Evolutionary conservation across 2,888 invertebrate species (phyloP).

Genomic region (Brachypalpus laphriformis): DNA sequence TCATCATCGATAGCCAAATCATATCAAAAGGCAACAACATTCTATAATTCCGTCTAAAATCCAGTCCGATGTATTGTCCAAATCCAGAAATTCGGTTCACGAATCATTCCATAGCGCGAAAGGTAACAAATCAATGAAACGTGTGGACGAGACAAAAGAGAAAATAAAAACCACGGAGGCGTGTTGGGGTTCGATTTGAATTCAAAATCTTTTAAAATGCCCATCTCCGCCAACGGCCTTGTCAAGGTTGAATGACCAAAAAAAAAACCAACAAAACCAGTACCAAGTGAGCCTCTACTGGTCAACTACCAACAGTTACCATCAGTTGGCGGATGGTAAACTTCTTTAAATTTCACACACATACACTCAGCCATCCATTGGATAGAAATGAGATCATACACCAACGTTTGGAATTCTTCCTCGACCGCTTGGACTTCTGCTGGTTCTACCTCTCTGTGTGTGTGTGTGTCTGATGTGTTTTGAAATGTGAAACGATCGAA

Average conservation of each 20-base stretch:
- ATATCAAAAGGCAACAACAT: neutral
- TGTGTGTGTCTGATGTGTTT: slow-evolving; percentile 6
- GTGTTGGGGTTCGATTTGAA: slow-evolving; percentile 42
- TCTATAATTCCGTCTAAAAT: neutral
- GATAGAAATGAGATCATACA: slow-evolving; percentile 33
- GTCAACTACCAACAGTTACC: neutral
- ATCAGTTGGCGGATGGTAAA: neutral
- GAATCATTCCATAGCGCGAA: slow-evolving; percentile 21
- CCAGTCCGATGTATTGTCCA: slow-evolving; percentile 12
- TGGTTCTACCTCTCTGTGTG: neutral
- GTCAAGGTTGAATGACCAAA: slow-evolving; percentile 81
- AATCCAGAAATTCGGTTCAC: neutral
- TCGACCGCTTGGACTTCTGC: neutral
- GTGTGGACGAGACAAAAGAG: neutral
- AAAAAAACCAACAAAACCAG: slow-evolving; percentile 11
- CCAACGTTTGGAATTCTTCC: slow-evolving; percentile 1
- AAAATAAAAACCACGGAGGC: slow-evolving; percentile 35
- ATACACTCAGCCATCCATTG: neutral
- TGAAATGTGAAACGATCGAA: too few relatives aligned
- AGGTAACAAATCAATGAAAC: slow-evolving; percentile 29
- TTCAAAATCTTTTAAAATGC: slow-evolving; percentile 47
- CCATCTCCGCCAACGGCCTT: slow-evolving; percentile 79
- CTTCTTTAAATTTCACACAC: slow-evolving; percentile 22
- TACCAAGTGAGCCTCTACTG: neutral
- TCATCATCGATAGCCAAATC: neutral